These are phyloP conservation scores for Aphidoletes aphidimyza DNA, from an alignment of 2,888 invertebrate species.

Conservation along the genomic window DNA sequence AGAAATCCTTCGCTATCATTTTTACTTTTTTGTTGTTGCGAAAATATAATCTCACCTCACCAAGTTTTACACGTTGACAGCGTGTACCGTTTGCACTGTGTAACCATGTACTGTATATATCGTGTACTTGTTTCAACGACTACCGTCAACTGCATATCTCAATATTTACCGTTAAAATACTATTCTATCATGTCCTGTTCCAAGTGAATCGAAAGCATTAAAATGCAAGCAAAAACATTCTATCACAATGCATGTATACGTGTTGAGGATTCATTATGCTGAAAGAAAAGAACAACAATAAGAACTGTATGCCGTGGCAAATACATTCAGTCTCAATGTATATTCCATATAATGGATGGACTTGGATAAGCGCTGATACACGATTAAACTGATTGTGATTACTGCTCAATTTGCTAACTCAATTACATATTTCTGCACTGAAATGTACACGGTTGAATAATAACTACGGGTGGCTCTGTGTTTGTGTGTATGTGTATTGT, in stretches of 20 bases:
- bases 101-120: too few species aligned
- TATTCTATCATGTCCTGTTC: neutral
- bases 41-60: neutral
- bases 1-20: neutral
- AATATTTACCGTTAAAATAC: neutral
- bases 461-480: neutral
- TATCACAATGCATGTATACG: neutral
- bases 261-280: constrained; percentile 16
- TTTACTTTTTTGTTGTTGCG: too few species aligned
- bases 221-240: constrained; percentile 33
- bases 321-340: neutral
- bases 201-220: constrained; percentile 30
- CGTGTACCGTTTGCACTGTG: too few species aligned
- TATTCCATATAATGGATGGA: neutral
- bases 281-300: neutral
- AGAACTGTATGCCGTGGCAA: neutral
- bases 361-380: neutral
- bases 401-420: constrained; percentile 50
- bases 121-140: neutral
- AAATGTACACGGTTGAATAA: neutral
- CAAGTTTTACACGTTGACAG: neutral
- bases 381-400: constrained; percentile 17
- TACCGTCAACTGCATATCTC: neutral
- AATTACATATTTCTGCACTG: constrained; percentile 30
- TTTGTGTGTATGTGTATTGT: neutral